Evolutionary conservation across 2,797 vertebrate genomes (phyloP).

Genomic region (Cuniculus paca): DNA sequence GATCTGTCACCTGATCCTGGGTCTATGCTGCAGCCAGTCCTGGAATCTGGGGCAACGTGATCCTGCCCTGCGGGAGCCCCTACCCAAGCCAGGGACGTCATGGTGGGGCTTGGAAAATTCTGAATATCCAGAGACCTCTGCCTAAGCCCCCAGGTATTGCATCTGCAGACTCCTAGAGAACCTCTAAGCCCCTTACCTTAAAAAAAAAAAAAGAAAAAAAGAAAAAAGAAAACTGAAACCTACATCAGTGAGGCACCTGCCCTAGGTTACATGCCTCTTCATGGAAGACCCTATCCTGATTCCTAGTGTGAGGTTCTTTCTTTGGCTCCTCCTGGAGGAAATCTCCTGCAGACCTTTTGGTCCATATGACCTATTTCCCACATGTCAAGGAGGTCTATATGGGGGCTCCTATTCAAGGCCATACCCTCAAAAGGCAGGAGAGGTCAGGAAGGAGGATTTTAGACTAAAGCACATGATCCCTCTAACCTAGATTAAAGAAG

Average conservation of each 20-base stretch:
- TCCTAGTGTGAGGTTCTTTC: background rate
- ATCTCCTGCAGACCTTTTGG: background rate
- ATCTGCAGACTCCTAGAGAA: constrained; percentile 33
- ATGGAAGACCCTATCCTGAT: background rate
- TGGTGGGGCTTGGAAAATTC: constrained; percentile 90
- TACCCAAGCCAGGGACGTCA: constrained; percentile 87
- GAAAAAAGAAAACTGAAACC: background rate
- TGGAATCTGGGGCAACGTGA: constrained; percentile 92
- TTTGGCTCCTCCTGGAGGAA: background rate
- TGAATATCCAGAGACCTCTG: constrained; percentile 53
- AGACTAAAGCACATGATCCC: background rate
- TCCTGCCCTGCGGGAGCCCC: constrained; percentile 85
- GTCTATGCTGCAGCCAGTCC: constrained; percentile 90
- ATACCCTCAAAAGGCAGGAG: background rate
- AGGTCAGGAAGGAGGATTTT: constrained; percentile 22
- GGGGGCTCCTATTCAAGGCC: background rate
- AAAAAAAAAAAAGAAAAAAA: background rate
- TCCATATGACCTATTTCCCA: background rate
- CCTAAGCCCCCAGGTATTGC: constrained; percentile 49
- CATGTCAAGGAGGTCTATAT: background rate
- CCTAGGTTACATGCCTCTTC: background rate
- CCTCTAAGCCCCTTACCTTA: constrained; percentile 33
- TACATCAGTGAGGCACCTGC: background rate
- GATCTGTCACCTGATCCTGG: constrained; percentile 92
- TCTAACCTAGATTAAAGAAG: constrained; percentile 41